phyloP scores from a whole-genome alignment of 2,797 vertebrate species.

The Columba guinea region DNA sequence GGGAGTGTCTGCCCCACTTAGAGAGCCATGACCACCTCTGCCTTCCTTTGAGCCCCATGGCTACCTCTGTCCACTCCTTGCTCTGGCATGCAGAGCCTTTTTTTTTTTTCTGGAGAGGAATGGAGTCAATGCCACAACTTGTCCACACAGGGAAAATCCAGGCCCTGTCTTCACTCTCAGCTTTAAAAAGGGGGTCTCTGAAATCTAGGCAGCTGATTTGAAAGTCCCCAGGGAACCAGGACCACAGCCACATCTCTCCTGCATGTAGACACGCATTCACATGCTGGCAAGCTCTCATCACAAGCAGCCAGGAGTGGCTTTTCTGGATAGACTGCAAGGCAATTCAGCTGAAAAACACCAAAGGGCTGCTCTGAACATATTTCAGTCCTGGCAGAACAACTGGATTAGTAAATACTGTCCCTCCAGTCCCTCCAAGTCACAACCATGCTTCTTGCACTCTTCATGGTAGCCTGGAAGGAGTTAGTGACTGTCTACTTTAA shows the following conservation, averaged over 20 bases:
- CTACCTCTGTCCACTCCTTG: neutral
- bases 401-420: neutral
- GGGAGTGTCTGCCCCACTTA: neutral
- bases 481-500: neutral
- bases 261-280: accelerated
- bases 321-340: neutral
- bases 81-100: neutral
- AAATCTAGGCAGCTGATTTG: neutral
- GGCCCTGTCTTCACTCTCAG: neutral
- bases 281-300: neutral
- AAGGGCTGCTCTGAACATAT: neutral
- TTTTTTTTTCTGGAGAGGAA: neutral
- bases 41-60: neutral
- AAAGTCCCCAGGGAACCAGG: neutral
- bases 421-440: neutral
- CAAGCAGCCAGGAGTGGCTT: neutral
- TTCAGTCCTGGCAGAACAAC: neutral
- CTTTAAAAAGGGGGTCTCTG: neutral
- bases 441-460: neutral
- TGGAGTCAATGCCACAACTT: neutral
- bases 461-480: neutral
- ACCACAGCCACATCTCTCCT: neutral
- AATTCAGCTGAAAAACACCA: neutral
- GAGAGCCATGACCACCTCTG: neutral
- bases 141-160: neutral